These are phyloP conservation scores for Rotaria sp. DNA, from an alignment of 2,888 invertebrate genomes.

Conservation along the genomic window DNA sequence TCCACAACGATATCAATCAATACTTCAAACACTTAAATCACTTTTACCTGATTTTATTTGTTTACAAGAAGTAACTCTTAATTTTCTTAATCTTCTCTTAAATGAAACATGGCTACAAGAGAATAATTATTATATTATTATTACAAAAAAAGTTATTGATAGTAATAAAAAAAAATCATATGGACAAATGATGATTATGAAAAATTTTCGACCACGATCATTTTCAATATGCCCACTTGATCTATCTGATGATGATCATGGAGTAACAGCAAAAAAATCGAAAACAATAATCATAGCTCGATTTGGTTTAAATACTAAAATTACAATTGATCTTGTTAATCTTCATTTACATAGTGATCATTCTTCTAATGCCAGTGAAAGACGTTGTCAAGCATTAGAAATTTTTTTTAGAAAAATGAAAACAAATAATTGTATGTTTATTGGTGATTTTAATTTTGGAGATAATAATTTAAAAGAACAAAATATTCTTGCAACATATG, in stretches of 20 bases:
- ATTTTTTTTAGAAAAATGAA: not conserved
- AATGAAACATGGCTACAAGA: not conserved
- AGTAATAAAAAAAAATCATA: not conserved
- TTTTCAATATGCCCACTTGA: not conserved
- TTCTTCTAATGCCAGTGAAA: not conserved
- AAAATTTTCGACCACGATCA: not conserved
- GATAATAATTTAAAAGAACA: slow-evolving; percentile 27
- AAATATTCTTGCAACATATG: not conserved
- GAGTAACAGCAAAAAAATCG: not conserved
- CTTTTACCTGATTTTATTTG: not conserved
- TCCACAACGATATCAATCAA: not conserved
- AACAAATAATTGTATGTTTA: not conserved
- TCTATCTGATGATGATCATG: not conserved
- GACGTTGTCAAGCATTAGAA: slow-evolving; percentile 28
- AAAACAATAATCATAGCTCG: not conserved
- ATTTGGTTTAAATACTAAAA: not conserved
- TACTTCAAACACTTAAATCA: not conserved
- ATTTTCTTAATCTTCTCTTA: not conserved
- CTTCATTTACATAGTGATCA: too few relatives aligned
- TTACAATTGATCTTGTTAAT: slow-evolving; percentile 21
- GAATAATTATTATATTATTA: not conserved
- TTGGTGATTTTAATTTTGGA: slow-evolving; percentile 38
- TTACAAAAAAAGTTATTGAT: not conserved
- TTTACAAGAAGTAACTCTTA: not conserved
- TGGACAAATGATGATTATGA: not conserved